Evolutionary conservation across 2,113 vertebrate species (phyloP).

Genomic region (Struthio camelus): DNA sequence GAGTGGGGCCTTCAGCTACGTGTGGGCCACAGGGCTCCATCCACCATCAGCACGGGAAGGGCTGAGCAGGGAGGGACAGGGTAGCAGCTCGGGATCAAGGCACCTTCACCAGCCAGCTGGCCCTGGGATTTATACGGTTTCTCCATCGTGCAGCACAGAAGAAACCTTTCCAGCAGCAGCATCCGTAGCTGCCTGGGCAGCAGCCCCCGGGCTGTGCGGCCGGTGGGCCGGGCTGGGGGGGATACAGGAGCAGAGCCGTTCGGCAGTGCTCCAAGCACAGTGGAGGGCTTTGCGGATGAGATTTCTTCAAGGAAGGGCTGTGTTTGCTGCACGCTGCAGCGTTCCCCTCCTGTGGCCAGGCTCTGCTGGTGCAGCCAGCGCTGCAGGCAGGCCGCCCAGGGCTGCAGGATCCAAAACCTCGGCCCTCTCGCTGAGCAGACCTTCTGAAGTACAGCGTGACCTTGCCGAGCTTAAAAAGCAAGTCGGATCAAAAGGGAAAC

Average conservation of each 20-base stretch:
- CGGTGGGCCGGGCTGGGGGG: background rate
- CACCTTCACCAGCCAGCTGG: too few relatives aligned
- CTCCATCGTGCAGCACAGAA: too few relatives aligned
- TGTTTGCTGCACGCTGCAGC: background rate
- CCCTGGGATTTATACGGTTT: too few relatives aligned
- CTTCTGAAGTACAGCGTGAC: background rate
- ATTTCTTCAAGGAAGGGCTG: rapidly evolving
- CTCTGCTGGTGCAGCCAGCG: background rate
- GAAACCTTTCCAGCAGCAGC: too few relatives aligned
- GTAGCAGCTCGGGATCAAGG: too few relatives aligned
- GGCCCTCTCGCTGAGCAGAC: background rate
- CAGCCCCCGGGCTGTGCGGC: too few relatives aligned
- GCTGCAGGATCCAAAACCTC: background rate
- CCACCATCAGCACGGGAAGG: background rate
- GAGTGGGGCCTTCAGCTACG: background rate
- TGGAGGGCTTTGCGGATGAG: too few relatives aligned
- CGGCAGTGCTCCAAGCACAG: background rate
- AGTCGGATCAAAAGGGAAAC: background rate
- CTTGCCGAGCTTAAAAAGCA: background rate
- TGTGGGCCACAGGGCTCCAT: background rate
- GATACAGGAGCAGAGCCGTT: background rate
- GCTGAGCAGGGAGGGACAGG: too few relatives aligned
- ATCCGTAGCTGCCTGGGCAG: too few relatives aligned
- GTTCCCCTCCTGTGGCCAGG: slow-evolving; percentile 40
- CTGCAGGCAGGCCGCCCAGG: background rate